These are phyloP conservation scores for Seriola aureovittata DNA, from an alignment of 2,113 vertebrate genomes.

Conservation along the genomic window DNA sequence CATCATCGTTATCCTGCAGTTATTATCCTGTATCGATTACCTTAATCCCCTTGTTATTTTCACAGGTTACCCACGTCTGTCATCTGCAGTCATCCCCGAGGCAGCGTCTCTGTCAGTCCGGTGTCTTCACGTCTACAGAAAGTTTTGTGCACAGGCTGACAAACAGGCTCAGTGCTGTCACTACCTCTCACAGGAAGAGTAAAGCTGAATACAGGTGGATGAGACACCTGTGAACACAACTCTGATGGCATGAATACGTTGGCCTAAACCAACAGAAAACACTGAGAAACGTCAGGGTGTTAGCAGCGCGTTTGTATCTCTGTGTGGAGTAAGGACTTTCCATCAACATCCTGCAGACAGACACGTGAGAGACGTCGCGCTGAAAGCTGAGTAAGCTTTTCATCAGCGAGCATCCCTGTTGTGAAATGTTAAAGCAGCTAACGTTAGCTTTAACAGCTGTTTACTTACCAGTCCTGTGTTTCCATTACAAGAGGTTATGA, in stretches of 20 bases:
- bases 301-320: background rate
- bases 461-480: too few species aligned
- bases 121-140: constrained; percentile 12
- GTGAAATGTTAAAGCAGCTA: background rate
- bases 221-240: constrained; percentile 62
- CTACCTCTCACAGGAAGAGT: constrained; percentile 30
- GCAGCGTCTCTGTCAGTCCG: constrained; percentile 11
- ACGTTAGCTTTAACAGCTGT: too few species aligned
- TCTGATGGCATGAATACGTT: background rate
- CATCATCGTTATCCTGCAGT: background rate
- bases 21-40: background rate
- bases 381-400: background rate
- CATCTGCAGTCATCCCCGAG: background rate
- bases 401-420: background rate
- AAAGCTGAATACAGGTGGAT: constrained; percentile 41
- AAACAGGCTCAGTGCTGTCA: constrained; percentile 49
- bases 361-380: background rate
- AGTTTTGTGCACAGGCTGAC: constrained; percentile 48
- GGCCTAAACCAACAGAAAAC: constrained; percentile 2
- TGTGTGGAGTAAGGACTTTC: background rate
- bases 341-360: background rate
- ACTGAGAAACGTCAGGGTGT: background rate
- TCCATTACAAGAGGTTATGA: too few species aligned
- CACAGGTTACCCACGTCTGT: background rate
- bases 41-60: constrained; percentile 11